Percentiles rank a stretch among this genome's conserved stretches.
These are phyloP conservation scores for Protula sp. DNA, from an alignment of 2,888 invertebrate genomes.

Conservation along the genomic window DNA sequence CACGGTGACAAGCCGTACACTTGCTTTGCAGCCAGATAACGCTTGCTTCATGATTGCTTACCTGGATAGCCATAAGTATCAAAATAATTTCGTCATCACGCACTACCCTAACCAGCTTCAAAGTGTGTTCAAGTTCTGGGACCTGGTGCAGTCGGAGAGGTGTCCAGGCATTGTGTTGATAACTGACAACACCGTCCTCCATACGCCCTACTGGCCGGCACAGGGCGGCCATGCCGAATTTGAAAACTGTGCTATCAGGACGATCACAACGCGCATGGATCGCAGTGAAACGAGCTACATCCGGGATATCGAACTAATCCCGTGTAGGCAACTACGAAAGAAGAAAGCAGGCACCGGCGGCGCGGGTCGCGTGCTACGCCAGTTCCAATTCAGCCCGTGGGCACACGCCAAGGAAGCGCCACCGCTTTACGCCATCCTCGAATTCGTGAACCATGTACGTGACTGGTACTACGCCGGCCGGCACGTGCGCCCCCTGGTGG, in stretches of 20 bases:
- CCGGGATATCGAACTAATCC: neutral
- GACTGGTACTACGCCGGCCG: neutral
- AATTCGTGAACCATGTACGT: conserved; percentile 1
- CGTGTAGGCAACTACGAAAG: too few relatives aligned
- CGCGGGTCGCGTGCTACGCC: neutral
- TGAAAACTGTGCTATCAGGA: neutral
- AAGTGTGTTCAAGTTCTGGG: conserved; percentile 18
- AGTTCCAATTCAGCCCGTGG: conserved; percentile 5
- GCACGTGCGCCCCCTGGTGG: neutral
- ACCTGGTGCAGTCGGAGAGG: conserved; percentile 16
- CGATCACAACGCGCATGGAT: neutral
- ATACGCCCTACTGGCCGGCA: neutral
- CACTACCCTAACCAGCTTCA: neutral
- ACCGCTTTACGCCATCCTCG: conserved; percentile 1
- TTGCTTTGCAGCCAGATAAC: too few relatives aligned
- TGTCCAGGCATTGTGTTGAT: conserved; percentile 10
- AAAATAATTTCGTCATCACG: neutral
- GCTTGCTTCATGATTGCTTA: neutral
- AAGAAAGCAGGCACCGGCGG: neutral
- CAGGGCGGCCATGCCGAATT: neutral
- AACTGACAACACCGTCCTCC: neutral
- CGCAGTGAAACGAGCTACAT: neutral
- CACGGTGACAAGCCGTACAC: neutral
- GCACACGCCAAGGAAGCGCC: neutral
- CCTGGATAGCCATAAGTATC: neutral